Evolutionary conservation across 1,140 invertebrate genomes (phyloP).

Genomic region (Dolichoris vasculosae): DNA sequence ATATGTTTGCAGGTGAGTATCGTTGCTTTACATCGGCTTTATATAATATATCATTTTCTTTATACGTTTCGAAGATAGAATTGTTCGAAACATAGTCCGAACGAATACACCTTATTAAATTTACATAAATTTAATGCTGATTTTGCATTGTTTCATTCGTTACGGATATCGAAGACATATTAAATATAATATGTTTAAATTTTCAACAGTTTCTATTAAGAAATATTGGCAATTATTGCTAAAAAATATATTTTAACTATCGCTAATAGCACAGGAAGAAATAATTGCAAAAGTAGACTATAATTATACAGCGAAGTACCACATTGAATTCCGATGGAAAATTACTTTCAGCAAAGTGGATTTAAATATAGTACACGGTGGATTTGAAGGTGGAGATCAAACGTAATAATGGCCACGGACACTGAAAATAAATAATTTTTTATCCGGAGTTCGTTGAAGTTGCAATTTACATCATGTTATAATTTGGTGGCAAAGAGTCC

Average conservation of each 20-base stretch:
- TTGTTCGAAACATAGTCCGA: not conserved
- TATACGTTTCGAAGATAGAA: not conserved
- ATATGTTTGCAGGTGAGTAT: not conserved
- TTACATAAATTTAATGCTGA: not conserved
- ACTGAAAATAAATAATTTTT: slow-evolving; percentile 11
- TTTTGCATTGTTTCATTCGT: not conserved
- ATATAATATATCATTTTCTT: not conserved
- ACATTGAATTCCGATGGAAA: slow-evolving; percentile 20
- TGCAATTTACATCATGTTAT: slow-evolving; percentile 14
- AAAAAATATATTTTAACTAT: slow-evolving; percentile 17
- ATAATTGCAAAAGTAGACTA: slow-evolving; percentile 11
- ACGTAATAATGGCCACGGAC: not conserved
- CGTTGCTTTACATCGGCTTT: not conserved
- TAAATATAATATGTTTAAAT: not conserved
- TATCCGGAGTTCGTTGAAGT: not conserved
- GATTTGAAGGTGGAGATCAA: slow-evolving; percentile 15
- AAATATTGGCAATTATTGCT: slow-evolving; percentile 2
- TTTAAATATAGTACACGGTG: not conserved
- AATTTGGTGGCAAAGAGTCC: not conserved
- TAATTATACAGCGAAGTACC: not conserved
- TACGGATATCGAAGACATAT: not conserved
- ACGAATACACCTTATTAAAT: not conserved
- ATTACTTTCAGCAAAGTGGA: slow-evolving; percentile 14
- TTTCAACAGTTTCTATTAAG: not conserved
- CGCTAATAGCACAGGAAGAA: not conserved